Evolutionary conservation across 2,797 vertebrate genomes (phyloP), one percentile per base, ranked within the genome.

Genomic region (Sparus aurata): DNA sequence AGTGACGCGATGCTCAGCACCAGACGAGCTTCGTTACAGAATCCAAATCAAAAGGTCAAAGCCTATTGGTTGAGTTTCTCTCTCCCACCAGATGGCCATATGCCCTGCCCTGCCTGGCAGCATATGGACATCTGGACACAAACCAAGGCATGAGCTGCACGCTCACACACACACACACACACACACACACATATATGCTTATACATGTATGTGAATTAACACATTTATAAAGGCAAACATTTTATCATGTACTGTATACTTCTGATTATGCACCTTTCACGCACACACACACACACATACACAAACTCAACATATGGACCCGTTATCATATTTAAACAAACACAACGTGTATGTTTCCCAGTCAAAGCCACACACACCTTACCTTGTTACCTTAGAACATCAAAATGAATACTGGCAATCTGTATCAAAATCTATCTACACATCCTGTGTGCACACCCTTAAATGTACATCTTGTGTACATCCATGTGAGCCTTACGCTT

Each of bases 41-140:
- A 86, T 85, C 66, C 59, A 73, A 85, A 90, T 47, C 70, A 81
- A 85, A 89, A 87, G 91, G 92, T 93, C 83, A 92, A 83, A 84
- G 85, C 80, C 69, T 58, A 81, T 80, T 87, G 85, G 85, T 90
- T 88, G 82, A 73, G 77, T 89, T 88, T 89, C 83, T 76, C 25
- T 83, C 69, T 75, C 69, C 85, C 66, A 90, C 78, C 91, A 93
- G 92, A 92, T 93, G 92, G 91, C 82, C 81, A 75, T 79, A 80
- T 90, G 89, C 82, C 89, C 85, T 87, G 86, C 75, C 85, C 87
- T 84, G 90, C 89, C 79, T 73, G 84, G 83, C 73, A 88, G 69
- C 92, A 93, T 91, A 93, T 93, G 92, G 89, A 84, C 89, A 84
- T 87, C 87, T 92, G 91, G 92, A 92, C 85, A 23, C 54, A 55